These are phyloP conservation scores for Scytalopus superciliaris DNA, from an alignment of 2,113 vertebrate species.

Conservation along the genomic window DNA sequence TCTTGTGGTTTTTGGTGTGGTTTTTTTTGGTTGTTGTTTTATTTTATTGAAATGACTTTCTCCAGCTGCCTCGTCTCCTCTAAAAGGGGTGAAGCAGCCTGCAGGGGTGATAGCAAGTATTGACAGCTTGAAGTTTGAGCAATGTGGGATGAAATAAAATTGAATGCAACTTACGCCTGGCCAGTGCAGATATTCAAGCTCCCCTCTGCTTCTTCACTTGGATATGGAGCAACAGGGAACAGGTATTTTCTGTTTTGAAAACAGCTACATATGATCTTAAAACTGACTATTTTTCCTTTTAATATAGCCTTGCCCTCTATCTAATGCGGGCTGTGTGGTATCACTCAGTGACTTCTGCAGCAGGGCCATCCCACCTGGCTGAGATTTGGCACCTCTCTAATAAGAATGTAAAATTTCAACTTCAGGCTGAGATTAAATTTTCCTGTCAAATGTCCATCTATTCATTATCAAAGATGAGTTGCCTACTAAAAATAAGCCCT, in stretches of 20 bases:
- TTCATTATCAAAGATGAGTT: neutral
- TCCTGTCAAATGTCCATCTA: neutral
- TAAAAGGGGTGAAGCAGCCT: neutral
- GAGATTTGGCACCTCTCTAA: neutral
- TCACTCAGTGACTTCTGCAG: neutral
- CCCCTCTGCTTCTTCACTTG: neutral
- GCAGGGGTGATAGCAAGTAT: neutral
- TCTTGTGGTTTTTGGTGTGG: neutral
- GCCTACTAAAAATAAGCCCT: neutral
- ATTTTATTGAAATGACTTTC: constrained; percentile 23
- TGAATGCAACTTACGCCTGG: neutral
- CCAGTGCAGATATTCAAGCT: neutral
- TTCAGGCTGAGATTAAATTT: neutral
- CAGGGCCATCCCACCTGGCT: neutral
- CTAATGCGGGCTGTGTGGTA: neutral
- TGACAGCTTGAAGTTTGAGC: neutral
- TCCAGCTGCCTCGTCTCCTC: neutral
- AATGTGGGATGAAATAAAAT: neutral
- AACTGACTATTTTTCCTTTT: neutral
- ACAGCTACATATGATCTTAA: neutral
- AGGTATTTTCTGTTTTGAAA: neutral
- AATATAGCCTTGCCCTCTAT: neutral
- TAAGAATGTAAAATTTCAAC: neutral
- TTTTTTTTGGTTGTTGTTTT: neutral
- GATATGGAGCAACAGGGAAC: neutral